Percentiles rank a stretch among this genome's conserved stretches.
Evolutionary conservation across 2,797 vertebrate genomes (phyloP).

Genomic region (Sebastes miniatus): DNA sequence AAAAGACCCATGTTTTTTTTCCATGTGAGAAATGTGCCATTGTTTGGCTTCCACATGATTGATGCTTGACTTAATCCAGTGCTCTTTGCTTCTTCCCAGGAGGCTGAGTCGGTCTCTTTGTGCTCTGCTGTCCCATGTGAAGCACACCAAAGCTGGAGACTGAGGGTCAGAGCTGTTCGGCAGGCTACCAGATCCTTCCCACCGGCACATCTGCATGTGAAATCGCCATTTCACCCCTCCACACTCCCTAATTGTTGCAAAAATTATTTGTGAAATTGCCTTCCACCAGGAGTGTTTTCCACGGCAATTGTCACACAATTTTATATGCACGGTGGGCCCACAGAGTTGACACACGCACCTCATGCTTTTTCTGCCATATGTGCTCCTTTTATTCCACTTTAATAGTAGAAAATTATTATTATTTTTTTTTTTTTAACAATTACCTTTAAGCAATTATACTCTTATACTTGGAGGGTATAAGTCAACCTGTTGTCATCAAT

Average conservation of each 20-base stretch:
- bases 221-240: constrained; percentile 96
- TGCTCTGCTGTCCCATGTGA: constrained; percentile 74
- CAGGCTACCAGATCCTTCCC: constrained; percentile 84
- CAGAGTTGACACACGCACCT: constrained; percentile 77
- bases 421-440: constrained; percentile 63
- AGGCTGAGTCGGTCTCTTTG: constrained; percentile 77
- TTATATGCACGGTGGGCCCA: constrained; percentile 76
- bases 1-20: constrained; percentile 18
- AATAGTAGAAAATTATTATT: constrained; percentile 47
- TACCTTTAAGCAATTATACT: constrained; percentile 69
- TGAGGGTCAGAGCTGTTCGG: constrained; percentile 75
- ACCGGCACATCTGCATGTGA: constrained; percentile 87
- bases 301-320: constrained; percentile 82
- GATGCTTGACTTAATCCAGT: constrained; percentile 84
- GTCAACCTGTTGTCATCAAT: constrained; percentile 74
- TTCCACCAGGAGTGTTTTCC: constrained; percentile 88
- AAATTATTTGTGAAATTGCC: constrained; percentile 98
- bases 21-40: constrained; percentile 55
- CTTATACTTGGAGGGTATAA: constrained; percentile 31
- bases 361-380: constrained; percentile 68
- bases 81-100: constrained; percentile 78
- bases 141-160: constrained; percentile 77
- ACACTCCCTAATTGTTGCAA: constrained; percentile 95
- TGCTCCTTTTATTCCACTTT: constrained; percentile 61
- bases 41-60: constrained; percentile 80